Evolutionary conservation across 2,797 vertebrate species (phyloP).

Genomic region (Anolis apletophallus): DNA sequence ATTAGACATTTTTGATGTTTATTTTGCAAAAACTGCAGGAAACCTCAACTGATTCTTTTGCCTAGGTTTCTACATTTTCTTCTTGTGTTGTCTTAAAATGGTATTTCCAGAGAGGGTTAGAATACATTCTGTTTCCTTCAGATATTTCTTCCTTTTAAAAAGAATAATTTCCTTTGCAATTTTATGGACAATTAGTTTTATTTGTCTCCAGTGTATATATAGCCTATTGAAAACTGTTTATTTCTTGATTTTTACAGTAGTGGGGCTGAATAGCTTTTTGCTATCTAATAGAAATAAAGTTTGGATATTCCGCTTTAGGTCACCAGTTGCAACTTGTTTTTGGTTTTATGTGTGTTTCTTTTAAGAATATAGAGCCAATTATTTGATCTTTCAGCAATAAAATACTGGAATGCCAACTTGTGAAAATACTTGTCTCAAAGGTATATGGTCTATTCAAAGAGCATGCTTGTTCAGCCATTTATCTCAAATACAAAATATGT

Average conservation of each 20-base stretch:
- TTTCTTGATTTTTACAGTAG: neutral
- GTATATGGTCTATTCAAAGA: neutral
- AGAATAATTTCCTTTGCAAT: neutral
- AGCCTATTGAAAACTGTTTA: constrained; percentile 11
- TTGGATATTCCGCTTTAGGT: neutral
- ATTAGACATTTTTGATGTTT: neutral
- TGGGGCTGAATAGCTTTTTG: neutral
- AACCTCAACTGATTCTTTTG: neutral
- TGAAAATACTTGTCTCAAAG: constrained; percentile 2
- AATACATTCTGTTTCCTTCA: neutral
- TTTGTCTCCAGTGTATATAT: neutral
- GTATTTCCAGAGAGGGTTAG: constrained; percentile 6
- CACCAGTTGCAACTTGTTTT: neutral
- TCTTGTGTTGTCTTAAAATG: neutral
- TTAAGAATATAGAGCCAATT: constrained; percentile 3
- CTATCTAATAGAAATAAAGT: constrained; percentile 17
- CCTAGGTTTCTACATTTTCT: neutral
- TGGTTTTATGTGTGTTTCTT: neutral
- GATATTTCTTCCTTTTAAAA: neutral
- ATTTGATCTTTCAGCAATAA: neutral
- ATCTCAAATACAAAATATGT: neutral
- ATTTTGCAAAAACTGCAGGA: constrained; percentile 7
- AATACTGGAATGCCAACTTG: neutral
- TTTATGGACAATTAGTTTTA: constrained; percentile 38
- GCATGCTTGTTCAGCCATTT: neutral